Evolutionary conservation across 2,888 invertebrate genomes (phyloP), one percentile per base, ranked within the genome.

Genomic region (Conops quadrifasciatus): DNA sequence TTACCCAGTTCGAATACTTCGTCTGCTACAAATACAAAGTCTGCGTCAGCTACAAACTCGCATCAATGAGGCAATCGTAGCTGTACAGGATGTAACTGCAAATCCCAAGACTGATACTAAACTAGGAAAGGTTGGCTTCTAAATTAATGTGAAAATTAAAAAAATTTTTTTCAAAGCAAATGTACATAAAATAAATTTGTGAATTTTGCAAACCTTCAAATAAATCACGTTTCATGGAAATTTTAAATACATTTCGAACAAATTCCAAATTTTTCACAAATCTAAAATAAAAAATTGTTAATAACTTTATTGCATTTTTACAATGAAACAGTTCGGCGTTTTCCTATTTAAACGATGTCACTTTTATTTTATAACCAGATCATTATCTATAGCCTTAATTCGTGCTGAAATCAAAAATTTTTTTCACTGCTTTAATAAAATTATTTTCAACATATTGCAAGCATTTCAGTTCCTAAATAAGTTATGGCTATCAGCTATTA

Each of bases 41-140:
- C 74, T 86, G 1, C 83, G 86, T 0, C 77, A 85, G 75, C 88
- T 98, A 65, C 98, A 99, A 85, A 97, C 96, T 0, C 90, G 90
- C 80, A 96, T 98, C 66, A 99, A 99, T 86, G 95, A 97, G 85
- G 91, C 95, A 1, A 93, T 99, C 76, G 98, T 98, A 1, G 90
- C 91, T 59, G 94, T 97, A 3, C 99, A 99, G 87, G 90, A 88
- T 74, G 88, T 98, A 1, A 98, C 98, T 1, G 98, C 98, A 4
- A 93, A 98, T 88, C 98, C 98, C 2, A 96, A 96, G 87, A 98
- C 98, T 74, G 97, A 98, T 83, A 95, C 96, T 0, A 93, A 92
- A 83, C 87, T 98, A 62, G 98, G 98, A 67, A 93, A 94, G 90
- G 97, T 98, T 77, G 98, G 98, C 75, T 68, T 68, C 19, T 68